Conservation (phyloP, 2,797 vertebrate genomes). For the Rhodeus uyekii region DNA sequence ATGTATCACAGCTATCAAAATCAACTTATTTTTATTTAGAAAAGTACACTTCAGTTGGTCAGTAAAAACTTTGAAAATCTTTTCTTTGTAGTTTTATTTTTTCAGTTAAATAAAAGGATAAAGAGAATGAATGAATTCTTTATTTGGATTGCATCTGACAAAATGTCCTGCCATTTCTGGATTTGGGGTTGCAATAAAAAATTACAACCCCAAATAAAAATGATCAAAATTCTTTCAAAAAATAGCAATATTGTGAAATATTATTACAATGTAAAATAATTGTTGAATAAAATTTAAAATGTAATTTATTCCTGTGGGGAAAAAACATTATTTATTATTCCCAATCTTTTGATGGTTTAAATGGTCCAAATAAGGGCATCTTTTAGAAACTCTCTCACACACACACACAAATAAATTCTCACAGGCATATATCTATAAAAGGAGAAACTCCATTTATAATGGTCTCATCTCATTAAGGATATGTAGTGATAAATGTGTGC, state of each 20-base stretch:
- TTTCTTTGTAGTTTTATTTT: too few species aligned
- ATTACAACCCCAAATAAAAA: too few species aligned
- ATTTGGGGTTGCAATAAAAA: too few species aligned
- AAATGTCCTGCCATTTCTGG: too few species aligned
- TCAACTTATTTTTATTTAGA: too few species aligned
- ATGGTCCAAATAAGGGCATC: background rate
- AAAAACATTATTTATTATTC: background rate
- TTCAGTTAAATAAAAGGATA: too few species aligned
- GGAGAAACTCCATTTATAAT: background rate
- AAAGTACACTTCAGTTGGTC: too few species aligned
- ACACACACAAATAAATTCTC: background rate
- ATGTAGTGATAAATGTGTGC: background rate
- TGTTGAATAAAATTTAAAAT: background rate
- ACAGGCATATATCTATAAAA: background rate
- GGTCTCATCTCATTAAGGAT: background rate
- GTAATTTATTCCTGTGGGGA: background rate
- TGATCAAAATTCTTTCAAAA: too few species aligned
- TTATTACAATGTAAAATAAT: background rate
- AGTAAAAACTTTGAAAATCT: too few species aligned
- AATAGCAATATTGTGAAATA: background rate
- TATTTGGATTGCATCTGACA: too few species aligned
- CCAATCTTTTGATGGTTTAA: background rate
- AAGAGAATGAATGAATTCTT: too few species aligned
- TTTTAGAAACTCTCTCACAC: background rate
- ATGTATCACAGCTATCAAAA: too few species aligned